Evolutionary conservation across 2,797 vertebrate species (phyloP), one percentile per base, ranked within the genome.

Genomic region (Alauda arvensis): DNA sequence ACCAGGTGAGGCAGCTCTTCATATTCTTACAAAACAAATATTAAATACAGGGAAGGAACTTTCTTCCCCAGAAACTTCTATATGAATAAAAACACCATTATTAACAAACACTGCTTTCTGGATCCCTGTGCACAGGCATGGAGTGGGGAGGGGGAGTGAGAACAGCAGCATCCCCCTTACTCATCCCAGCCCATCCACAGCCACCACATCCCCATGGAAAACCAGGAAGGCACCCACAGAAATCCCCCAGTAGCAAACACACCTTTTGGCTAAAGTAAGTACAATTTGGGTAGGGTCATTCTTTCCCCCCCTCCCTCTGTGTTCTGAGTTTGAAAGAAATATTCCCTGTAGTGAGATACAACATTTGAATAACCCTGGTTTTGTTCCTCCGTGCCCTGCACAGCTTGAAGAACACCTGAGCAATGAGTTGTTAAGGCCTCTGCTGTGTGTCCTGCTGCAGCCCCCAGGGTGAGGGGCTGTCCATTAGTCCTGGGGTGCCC

Each of bases 21-120:
- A 14, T 21, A 14, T 69, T 77, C 68, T 89, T 89, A 93, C 45
- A 82, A 94, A 93, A 66, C 91, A 91, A n/a, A 40, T 93, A 40
- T 93, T 90, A 95, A 94, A 89, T 76, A 91, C 92, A 77, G 37
- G 43, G 52, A 83, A 67, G 31, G 61, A 62, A 48, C 28, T 40
- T 55, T 21, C 52, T 63, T 62, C 60, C 46, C 46, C 33, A 40
- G 23, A 65, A 81, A 40, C 48, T 82, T 72, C 52, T 70, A 65
- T 4, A 69, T 1, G 9, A 40, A 69, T 12, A 42, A 86, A 91
- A 79, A 8, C 56, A 77, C 6, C 2, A 55, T 46, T 29, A 65
- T 56, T 29, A 52, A 77, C 68, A 83, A 92, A 84, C 43, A 69
- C 62, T 65, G 69, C 55, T 87, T 80, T 77, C 60, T 1, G 0